Conservation (phyloP, 35 echinoderm and acorn worm species). For the Chiridota heheva region DNA sequence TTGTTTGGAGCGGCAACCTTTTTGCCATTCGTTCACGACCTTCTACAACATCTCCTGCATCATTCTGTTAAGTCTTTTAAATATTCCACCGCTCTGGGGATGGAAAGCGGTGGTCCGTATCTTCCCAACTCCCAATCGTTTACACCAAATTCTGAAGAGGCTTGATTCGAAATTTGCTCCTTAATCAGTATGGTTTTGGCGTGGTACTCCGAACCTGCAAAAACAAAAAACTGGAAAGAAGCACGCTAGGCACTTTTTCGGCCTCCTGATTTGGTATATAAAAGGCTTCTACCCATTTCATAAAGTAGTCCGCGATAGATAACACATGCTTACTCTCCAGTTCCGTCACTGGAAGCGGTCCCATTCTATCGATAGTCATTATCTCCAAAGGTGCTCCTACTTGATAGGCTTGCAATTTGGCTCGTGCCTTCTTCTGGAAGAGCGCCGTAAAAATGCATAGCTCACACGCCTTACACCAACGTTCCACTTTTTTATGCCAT, state of each 20-base stretch:
- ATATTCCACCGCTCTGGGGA: slow-evolving; percentile 56
- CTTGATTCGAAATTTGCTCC: slow-evolving; percentile 59
- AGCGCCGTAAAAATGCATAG: slow-evolving; percentile 3
- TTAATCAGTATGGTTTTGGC: slow-evolving; percentile 18
- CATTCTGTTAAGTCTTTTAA: slow-evolving; percentile 44
- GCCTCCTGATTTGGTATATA: slow-evolving; percentile 24
- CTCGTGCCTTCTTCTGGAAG: background rate
- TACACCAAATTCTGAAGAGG: slow-evolving; percentile 50
- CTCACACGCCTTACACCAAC: background rate
- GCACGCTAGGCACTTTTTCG: slow-evolving; percentile 14
- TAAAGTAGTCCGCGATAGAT: slow-evolving; percentile 47
- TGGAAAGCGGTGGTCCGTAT: slow-evolving; percentile 47
- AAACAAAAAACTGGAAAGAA: slow-evolving; percentile 17
- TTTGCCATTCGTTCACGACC: background rate
- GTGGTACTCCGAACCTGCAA: slow-evolving; percentile 31
- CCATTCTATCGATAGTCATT: slow-evolving; percentile 31
- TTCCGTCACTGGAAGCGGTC: slow-evolving; percentile 50
- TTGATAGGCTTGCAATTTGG: background rate
- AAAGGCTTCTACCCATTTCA: slow-evolving; percentile 52
- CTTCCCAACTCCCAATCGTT: slow-evolving; percentile 38
- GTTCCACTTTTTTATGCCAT: background rate
- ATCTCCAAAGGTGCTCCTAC: slow-evolving; percentile 40
- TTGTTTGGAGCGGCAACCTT: slow-evolving; percentile 49
- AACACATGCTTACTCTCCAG: slow-evolving; percentile 56
- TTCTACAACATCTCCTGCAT: background rate